phyloP scores from a whole-genome alignment of 2,888 invertebrate species.

The Eupithecia vulgata region DNA sequence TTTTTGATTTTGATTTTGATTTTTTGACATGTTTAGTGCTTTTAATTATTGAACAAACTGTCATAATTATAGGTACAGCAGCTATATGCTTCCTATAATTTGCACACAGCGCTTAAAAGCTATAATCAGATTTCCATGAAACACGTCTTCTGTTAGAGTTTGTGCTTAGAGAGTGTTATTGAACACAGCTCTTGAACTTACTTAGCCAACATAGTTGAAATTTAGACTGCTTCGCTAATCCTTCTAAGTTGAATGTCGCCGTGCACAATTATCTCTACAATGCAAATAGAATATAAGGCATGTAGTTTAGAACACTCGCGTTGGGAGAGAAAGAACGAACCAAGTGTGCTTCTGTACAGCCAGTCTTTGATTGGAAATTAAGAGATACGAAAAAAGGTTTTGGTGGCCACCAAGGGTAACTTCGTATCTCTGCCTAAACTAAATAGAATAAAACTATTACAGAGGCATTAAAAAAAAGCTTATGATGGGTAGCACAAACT shows the following conservation, averaged over 20 bases:
- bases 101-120: neutral
- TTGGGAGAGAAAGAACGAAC: neutral
- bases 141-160: conserved; percentile 4
- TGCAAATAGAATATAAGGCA: neutral
- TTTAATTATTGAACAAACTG: neutral
- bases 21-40: neutral
- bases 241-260: neutral
- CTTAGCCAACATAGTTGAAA: conserved; percentile 2
- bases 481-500: too few relatives aligned
- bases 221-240: neutral
- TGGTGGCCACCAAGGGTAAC: too few relatives aligned
- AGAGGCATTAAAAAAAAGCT: too few relatives aligned
- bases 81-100: conserved; percentile 6
- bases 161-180: conserved; percentile 9
- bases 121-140: conserved; percentile 11
- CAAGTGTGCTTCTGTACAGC: neutral
- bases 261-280: neutral
- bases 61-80: neutral
- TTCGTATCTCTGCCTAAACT: too few relatives aligned
- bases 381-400: too few relatives aligned
- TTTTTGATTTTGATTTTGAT: too few relatives aligned
- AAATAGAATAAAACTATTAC: too few relatives aligned
- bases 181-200: neutral
- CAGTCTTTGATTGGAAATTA: neutral
- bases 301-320: neutral